These are phyloP conservation scores for Hestina assimilis DNA, from an alignment of 1,140 invertebrate species.

Conservation along the genomic window DNA sequence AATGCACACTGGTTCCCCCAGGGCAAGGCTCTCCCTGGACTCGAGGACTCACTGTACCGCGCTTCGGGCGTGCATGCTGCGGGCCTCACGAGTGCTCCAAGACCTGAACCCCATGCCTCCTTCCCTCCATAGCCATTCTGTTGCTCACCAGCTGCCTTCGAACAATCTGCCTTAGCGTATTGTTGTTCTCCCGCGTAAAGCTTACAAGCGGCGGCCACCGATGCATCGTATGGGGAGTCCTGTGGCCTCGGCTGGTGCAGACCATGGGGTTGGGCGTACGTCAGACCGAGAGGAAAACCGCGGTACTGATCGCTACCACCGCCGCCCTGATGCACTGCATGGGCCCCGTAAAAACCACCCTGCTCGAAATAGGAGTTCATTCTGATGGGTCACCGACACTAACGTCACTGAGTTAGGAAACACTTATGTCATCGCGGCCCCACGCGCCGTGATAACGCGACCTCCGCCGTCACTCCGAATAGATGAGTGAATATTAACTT, in stretches of 20 bases:
- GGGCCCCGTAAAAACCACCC: constrained; percentile 94
- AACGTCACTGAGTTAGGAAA: constrained; percentile 58
- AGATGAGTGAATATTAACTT: constrained; percentile 63
- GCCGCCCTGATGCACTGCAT: constrained; percentile 86
- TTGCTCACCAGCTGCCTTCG: constrained; percentile 79
- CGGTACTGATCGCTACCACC: constrained; percentile 87
- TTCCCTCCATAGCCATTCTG: constrained; percentile 85
- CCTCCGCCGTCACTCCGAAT: constrained; percentile 63
- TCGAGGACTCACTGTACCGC: constrained; percentile 88
- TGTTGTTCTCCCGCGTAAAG: constrained; percentile 87
- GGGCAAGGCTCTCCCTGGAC: constrained; percentile 79
- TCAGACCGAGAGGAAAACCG: constrained; percentile 89
- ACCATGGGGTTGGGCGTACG: constrained; percentile 91
- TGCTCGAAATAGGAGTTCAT: constrained; percentile 98
- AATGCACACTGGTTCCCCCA: constrained; percentile 91
- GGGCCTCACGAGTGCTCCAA: constrained; percentile 83
- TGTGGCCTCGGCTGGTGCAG: constrained; percentile 88
- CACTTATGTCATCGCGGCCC: constrained; percentile 74
- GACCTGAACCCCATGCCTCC: constrained; percentile 83
- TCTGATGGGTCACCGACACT: constrained; percentile 72
- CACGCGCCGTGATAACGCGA: constrained; percentile 70
- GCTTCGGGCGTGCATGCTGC: constrained; percentile 93
- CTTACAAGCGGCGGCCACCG: constrained; percentile 91
- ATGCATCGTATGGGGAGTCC: constrained; percentile 93
- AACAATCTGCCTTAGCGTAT: constrained; percentile 80